Evolutionary conservation across 2,888 invertebrate genomes (phyloP).

Genomic region (Amblyjoppa proteus): DNA sequence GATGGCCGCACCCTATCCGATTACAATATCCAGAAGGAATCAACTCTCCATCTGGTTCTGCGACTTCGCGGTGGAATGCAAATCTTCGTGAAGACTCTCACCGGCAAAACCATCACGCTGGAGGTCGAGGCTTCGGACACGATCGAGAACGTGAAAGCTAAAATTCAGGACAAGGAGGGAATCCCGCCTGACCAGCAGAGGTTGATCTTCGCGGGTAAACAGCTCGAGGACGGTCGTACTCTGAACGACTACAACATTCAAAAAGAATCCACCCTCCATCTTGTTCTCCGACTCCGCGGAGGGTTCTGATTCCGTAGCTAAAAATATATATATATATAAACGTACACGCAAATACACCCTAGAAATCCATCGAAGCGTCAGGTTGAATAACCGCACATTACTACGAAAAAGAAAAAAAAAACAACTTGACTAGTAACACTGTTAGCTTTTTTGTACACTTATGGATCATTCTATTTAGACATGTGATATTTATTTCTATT

Average conservation of each 20-base stretch:
- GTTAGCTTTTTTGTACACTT: constrained; percentile 50
- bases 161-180: too few relatives aligned
- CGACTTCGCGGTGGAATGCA: too few relatives aligned
- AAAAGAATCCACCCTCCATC: constrained; percentile 65
- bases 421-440: constrained; percentile 22
- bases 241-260: constrained; percentile 62
- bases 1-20: too few relatives aligned
- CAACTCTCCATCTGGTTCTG: too few relatives aligned
- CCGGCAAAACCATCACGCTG: constrained; percentile 47
- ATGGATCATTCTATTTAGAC: constrained; percentile 25
- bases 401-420: background rate
- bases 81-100: constrained; percentile 62
- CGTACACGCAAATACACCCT: background rate
- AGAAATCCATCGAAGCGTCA: background rate
- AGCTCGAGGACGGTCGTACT: constrained; percentile 49
- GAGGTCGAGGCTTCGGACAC: too few relatives aligned
- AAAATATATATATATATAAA: background rate
- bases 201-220: background rate
- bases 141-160: too few relatives aligned
- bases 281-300: constrained; percentile 62
- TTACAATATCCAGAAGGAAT: too few relatives aligned
- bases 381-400: constrained; percentile 37
- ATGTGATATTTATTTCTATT: constrained; percentile 64
- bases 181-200: too few relatives aligned
- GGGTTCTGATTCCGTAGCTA: constrained; percentile 31